Percentiles rank a stretch among this genome's conserved stretches.
Evolutionary conservation across 2,888 invertebrate genomes (phyloP).

Genomic region (Epistrophe grossulariae): DNA sequence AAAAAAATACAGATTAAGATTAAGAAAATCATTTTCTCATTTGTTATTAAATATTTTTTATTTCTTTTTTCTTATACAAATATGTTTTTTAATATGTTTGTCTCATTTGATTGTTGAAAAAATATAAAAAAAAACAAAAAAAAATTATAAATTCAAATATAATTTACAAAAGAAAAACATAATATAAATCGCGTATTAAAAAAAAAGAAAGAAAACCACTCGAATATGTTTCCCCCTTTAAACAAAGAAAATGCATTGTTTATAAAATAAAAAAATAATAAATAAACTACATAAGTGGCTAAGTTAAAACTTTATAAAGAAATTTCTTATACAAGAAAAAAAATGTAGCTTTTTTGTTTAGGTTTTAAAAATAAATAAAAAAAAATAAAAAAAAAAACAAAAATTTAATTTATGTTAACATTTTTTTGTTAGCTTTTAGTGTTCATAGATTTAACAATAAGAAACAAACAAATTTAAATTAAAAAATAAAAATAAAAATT

Average conservation of each 20-base stretch:
- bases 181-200: constrained; percentile 57
- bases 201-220: constrained; percentile 41
- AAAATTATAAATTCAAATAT: constrained; percentile 18
- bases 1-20: constrained; percentile 71
- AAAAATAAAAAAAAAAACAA: constrained; percentile 53
- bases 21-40: constrained; percentile 62
- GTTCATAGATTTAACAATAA: constrained; percentile 76
- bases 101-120: constrained; percentile 52
- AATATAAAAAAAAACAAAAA: neutral
- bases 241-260: constrained; percentile 53
- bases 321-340: constrained; percentile 63
- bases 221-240: constrained; percentile 66
- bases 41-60: constrained; percentile 43
- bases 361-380: constrained; percentile 56
- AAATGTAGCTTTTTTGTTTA: constrained; percentile 71
- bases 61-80: constrained; percentile 10
- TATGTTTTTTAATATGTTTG: neutral
- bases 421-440: constrained; percentile 76
- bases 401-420: constrained; percentile 70
- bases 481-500: constrained; percentile 69
- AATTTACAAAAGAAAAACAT: constrained; percentile 18
- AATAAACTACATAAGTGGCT: constrained; percentile 58
- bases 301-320: constrained; percentile 64
- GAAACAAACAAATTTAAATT: constrained; percentile 69
- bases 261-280: constrained; percentile 42